Conservation (phyloP, 2,797 vertebrate genomes). For the Benthosema pterotum region DNA sequence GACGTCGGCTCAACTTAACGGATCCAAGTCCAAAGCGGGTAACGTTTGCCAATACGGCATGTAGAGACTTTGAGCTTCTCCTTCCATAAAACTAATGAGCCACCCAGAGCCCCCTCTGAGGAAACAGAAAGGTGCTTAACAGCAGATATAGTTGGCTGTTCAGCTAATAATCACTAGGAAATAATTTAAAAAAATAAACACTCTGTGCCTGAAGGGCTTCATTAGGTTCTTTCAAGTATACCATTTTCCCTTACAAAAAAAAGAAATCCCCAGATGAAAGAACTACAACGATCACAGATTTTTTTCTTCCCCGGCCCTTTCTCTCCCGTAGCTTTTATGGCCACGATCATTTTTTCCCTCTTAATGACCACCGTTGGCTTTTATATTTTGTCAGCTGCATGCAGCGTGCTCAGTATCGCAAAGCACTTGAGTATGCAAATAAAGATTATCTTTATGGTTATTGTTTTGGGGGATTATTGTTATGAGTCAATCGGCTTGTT, state of each 20-base stretch:
- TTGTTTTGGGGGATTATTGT: constrained; percentile 3
- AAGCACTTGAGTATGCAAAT: too few species aligned
- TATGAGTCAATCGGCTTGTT: constrained; percentile 24
- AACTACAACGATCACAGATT: constrained; percentile 10
- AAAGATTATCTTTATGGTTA: too few species aligned
- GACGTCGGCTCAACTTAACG: not conserved
- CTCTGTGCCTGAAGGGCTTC: not conserved
- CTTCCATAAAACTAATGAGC: not conserved
- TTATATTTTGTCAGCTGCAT: too few species aligned
- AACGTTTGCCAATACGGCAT: not conserved
- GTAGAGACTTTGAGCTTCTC: too few species aligned
- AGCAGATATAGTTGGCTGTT: not conserved
- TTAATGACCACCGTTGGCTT: too few species aligned
- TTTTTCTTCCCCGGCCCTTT: not conserved
- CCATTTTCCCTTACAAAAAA: constrained; percentile 1
- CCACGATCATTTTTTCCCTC: constrained; percentile 22
- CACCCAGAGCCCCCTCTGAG: not conserved
- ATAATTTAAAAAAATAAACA: not conserved
- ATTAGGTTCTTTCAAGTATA: not conserved
- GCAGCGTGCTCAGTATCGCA: too few species aligned
- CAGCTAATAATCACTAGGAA: not conserved
- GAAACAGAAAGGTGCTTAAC: not conserved
- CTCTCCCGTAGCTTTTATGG: constrained; percentile 5
- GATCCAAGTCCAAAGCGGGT: not conserved
- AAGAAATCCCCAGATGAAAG: constrained; percentile 8